A percentile compares a stretch with the other conserved stretches of the same genome.
phyloP scores from a whole-genome alignment of 2,797 vertebrate species.

The Pipistrellus pygmaeus region DNA sequence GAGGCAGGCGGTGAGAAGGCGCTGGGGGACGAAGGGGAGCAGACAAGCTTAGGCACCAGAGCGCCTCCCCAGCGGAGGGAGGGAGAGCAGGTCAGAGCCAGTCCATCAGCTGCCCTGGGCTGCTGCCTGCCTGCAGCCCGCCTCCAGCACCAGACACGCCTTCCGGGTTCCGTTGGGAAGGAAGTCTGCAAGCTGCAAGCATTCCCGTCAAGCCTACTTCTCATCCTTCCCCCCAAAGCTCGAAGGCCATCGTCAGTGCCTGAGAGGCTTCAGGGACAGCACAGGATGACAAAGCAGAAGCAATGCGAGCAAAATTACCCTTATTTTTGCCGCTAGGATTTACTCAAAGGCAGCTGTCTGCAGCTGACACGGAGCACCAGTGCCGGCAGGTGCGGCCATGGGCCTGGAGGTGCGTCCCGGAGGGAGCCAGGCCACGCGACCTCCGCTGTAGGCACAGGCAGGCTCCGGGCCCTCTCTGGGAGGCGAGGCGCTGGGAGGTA shows the following conservation, averaged over 20 bases:
- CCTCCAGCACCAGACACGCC: not conserved
- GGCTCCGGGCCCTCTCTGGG: not conserved
- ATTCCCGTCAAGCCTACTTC: not conserved
- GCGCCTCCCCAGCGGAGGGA: not conserved
- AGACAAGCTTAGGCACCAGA: not conserved
- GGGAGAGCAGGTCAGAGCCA: not conserved
- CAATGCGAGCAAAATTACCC: not conserved
- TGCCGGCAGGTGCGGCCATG: slow-evolving; percentile 28
- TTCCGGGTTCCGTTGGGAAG: not conserved
- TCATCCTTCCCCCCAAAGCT: slow-evolving; percentile 1
- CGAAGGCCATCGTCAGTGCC: not conserved
- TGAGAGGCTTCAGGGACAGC: not conserved
- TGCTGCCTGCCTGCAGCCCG: not conserved
- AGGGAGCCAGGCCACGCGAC: not conserved
- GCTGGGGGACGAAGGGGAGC: not conserved
- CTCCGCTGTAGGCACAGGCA: not conserved
- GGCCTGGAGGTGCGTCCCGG: not conserved
- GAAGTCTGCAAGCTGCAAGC: not conserved
- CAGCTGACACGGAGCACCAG: not conserved
- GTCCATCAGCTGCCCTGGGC: not conserved
- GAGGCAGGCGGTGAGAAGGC: not conserved
- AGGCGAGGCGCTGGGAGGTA: not conserved
- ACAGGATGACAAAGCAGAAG: not conserved
- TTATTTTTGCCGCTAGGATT: not conserved
- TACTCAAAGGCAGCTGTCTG: not conserved